Percentiles rank a stretch among this genome's conserved stretches.
These are phyloP conservation scores for Hyalella azteca DNA, from an alignment of 2,888 invertebrate species.

Conservation along the genomic window DNA sequence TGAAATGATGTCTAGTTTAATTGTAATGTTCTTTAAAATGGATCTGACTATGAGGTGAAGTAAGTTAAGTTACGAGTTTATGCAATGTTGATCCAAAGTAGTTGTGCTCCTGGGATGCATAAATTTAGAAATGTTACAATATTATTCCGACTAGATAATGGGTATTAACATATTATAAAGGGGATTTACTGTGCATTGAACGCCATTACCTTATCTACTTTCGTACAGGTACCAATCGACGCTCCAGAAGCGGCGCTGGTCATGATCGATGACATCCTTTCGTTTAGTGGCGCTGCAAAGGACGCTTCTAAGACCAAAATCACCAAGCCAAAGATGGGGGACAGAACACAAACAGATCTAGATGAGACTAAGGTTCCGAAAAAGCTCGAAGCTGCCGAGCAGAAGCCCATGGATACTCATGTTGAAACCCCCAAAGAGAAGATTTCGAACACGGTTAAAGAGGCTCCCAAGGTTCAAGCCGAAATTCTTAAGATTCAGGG, in stretches of 20 bases:
- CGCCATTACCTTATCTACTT: not conserved
- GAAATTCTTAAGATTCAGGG: not conserved
- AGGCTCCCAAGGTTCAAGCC: not conserved
- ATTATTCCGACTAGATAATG: not conserved
- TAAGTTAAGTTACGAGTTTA: no score
- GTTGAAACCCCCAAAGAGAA: not conserved
- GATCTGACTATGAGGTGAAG: no score
- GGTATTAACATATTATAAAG: not conserved
- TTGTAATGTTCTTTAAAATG: no score
- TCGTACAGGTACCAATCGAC: constrained; percentile 53
- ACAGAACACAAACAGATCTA: not conserved
- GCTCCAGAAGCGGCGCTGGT: constrained; percentile 48
- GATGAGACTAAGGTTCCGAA: not conserved
- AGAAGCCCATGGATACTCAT: not conserved
- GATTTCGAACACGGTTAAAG: not conserved
- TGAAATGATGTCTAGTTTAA: no score
- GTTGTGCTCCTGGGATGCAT: no score
- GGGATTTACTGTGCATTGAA: no score
- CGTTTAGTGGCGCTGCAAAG: not conserved
- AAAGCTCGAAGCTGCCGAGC: not conserved
- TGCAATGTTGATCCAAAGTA: no score
- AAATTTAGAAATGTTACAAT: no score
- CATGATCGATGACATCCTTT: constrained; percentile 53
- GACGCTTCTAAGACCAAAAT: not conserved
- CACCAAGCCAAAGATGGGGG: no score